phyloP scores from a whole-genome alignment of 2,888 invertebrate genomes.

The Caenorhabditis doughertyi region DNA sequence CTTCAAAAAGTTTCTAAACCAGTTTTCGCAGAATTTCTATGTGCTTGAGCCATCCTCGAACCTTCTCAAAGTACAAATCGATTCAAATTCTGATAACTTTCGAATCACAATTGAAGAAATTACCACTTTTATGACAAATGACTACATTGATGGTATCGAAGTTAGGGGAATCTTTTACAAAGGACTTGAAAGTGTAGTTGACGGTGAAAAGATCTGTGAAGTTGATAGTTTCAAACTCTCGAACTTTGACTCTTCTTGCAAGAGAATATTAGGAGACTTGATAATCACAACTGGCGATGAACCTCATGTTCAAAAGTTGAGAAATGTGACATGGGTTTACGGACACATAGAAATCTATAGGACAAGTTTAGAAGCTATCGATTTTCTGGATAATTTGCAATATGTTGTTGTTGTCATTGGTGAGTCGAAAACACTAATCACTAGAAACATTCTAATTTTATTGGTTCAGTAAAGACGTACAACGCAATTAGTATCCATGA shows the following conservation, averaged over 20 bases:
- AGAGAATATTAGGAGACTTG: background rate
- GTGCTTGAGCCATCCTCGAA: too few species aligned
- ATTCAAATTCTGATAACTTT: background rate
- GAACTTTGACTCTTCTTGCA: background rate
- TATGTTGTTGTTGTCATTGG: too few species aligned
- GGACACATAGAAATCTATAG: background rate
- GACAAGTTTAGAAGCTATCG: background rate
- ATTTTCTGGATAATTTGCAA: background rate
- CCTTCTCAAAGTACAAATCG: too few species aligned
- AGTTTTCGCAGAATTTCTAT: too few species aligned
- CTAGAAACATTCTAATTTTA: too few species aligned
- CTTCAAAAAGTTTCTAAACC: too few species aligned
- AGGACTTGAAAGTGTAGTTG: too few species aligned
- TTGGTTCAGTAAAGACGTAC: too few species aligned
- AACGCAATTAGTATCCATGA: too few species aligned
- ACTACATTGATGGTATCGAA: too few species aligned
- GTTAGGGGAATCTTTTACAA: too few species aligned
- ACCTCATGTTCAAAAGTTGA: background rate
- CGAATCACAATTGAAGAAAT: background rate
- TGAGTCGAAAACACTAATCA: too few species aligned
- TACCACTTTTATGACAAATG: background rate
- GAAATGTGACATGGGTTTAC: background rate
- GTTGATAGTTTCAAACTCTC: background rate
- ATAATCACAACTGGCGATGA: background rate
- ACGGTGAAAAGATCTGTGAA: background rate